Percentiles rank a stretch among this genome's conserved stretches.
phyloP scores from a whole-genome alignment of 2,888 invertebrate genomes.

The Drosophila suboccidentalis region DNA sequence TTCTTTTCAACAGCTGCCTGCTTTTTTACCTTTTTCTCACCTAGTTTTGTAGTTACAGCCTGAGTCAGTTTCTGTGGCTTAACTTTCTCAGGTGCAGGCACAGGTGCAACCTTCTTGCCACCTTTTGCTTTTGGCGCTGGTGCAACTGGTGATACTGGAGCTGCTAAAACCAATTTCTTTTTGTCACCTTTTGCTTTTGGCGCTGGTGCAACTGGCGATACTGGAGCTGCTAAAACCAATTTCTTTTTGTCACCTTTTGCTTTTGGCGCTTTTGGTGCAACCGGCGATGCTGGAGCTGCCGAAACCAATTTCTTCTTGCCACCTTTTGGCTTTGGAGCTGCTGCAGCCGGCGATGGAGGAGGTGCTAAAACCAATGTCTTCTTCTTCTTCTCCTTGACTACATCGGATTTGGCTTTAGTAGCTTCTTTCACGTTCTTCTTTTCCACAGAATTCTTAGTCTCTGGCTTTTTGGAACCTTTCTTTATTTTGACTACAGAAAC shows the following conservation, averaged over 20 bases:
- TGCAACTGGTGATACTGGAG: slow-evolving; percentile 50
- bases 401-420: slow-evolving; percentile 1
- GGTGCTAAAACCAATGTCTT: slow-evolving; percentile 60
- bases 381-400: slow-evolving; percentile 24
- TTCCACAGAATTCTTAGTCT: slow-evolving; percentile 4
- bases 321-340: slow-evolving; percentile 10
- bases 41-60: not conserved
- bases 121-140: not conserved
- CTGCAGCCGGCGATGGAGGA: slow-evolving; percentile 49
- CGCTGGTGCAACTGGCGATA: slow-evolving; percentile 39
- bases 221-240: slow-evolving; percentile 54
- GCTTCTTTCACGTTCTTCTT: slow-evolving; percentile 1
- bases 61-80: not conserved
- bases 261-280: slow-evolving; percentile 6
- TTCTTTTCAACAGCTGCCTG: slow-evolving; percentile 4
- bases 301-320: slow-evolving; percentile 47
- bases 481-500: slow-evolving; percentile 21
- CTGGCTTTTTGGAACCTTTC: slow-evolving; percentile 16
- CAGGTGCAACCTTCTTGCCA: slow-evolving; percentile 22
- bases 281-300: slow-evolving; percentile 59
- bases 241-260: slow-evolving; percentile 32
- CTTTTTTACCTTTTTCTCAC: slow-evolving; percentile 1
- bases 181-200: slow-evolving; percentile 30
- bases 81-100: not conserved
- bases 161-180: slow-evolving; percentile 52